Evolutionary conservation across 2,888 invertebrate species (phyloP), one percentile per base, ranked within the genome.

Genomic region (Dolichopus griseipennis): DNA sequence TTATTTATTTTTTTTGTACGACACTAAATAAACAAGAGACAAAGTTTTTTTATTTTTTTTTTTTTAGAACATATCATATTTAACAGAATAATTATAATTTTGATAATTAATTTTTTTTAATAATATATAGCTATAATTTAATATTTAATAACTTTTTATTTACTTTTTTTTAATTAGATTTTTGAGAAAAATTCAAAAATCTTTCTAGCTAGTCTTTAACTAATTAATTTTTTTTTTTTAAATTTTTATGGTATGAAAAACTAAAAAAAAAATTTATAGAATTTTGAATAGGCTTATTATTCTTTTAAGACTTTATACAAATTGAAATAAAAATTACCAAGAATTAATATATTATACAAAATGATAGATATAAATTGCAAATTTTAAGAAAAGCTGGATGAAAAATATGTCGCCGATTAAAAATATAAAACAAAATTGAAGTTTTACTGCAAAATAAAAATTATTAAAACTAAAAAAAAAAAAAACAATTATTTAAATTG

Each of bases 1-100:
- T 22, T 63, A 27, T 33, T n/a, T n/a, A n/a, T 27, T 63, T 63
- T 63, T 63, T 63, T 63, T 63, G 63, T 63, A 63, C 63, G 63
- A 63, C 63, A 27, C 27, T 63, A 63, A 22, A 63, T 63, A 63
- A 63, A 63, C 63, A 63, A 52, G 52, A 52, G 52, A 52, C 52
- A 52, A 52, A 52, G n/a, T 52, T 52, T 52, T 41, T 41, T n/a
- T n/a, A n/a, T n/a, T n/a, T 41, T 12, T 41, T 27, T 27, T 37
- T 10, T 52, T 52, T 52, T 52, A 52, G 52, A 52, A 52, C 52
- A 52, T 52, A 52, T 52, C 52, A 52, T 52, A 12, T 52, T 52
- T 18, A 52, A 63, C 63, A 27, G 63, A 63, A 63, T 63, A 27
- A 63, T 63, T 63, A 63, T 63, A 63, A 33, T 22, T 22, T 63